These are phyloP conservation scores for Gonioctena quinquepunctata DNA, from an alignment of 1,140 invertebrate species.

Conservation along the genomic window DNA sequence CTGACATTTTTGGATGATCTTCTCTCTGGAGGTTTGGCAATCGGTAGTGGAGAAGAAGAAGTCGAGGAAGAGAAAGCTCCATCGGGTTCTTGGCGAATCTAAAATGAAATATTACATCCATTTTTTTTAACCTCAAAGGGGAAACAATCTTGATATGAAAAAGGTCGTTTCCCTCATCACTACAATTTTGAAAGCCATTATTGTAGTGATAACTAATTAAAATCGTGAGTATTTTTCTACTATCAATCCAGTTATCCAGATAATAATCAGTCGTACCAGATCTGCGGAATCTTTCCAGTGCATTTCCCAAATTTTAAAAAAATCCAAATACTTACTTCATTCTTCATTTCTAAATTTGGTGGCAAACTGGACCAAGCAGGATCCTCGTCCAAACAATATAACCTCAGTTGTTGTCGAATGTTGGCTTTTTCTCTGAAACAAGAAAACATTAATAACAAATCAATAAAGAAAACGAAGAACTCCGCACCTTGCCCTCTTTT, in stretches of 20 bases:
- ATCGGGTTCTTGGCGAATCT: constrained; percentile 61
- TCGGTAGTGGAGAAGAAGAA: constrained; percentile 42
- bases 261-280: too few relatives aligned
- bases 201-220: too few relatives aligned
- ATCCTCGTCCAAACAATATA: constrained; percentile 65
- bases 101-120: constrained; percentile 18
- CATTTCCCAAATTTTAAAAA: too few relatives aligned
- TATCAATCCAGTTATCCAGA: too few relatives aligned
- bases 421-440: constrained; percentile 71
- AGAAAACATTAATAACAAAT: background rate
- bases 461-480: background rate
- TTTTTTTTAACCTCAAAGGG: too few relatives aligned
- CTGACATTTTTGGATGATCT: constrained; percentile 27
- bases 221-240: too few relatives aligned
- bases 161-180: too few relatives aligned
- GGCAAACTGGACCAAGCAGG: constrained; percentile 52
- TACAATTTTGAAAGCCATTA: too few relatives aligned
- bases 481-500: constrained; percentile 48
- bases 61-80: constrained; percentile 63
- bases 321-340: constrained; percentile 32
- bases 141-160: too few relatives aligned
- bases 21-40: constrained; percentile 20
- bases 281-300: background rate
- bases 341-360: constrained; percentile 37
- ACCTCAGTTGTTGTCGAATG: constrained; percentile 71